These are phyloP conservation scores for Glyphotaelius pellucidus DNA, from an alignment of 2,888 invertebrate species.

Conservation along the genomic window DNA sequence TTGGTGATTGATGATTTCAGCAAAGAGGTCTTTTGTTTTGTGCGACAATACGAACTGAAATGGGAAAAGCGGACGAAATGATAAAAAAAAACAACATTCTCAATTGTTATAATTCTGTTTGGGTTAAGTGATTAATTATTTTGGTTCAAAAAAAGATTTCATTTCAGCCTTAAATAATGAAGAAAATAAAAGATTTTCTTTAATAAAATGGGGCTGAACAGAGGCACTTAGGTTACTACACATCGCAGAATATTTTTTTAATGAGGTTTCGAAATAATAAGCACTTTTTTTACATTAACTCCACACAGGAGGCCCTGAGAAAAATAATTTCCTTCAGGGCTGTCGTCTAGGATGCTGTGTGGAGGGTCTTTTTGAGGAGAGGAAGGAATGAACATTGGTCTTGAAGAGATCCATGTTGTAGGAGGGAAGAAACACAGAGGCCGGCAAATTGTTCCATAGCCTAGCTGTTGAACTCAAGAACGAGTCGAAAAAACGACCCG, in stretches of 20 bases:
- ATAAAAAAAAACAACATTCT: background rate
- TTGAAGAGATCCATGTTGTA: too few species aligned
- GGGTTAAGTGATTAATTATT: background rate
- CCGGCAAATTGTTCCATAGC: too few species aligned
- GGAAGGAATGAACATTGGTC: too few species aligned
- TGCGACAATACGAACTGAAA: slow-evolving; percentile 2
- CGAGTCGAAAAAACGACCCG: too few species aligned
- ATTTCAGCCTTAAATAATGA: background rate
- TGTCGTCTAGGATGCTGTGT: too few species aligned
- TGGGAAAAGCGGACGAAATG: slow-evolving; percentile 1
- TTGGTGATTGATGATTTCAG: slow-evolving; percentile 60
- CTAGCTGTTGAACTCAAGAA: too few species aligned
- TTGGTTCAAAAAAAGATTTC: background rate
- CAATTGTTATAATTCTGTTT: background rate
- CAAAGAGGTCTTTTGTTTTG: slow-evolving; percentile 51
- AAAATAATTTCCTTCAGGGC: too few species aligned
- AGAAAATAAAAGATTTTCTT: background rate
- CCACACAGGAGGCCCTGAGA: too few species aligned
- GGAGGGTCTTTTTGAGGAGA: too few species aligned
- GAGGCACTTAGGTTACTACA: background rate
- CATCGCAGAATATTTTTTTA: background rate
- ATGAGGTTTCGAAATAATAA: background rate
- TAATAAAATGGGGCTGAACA: background rate
- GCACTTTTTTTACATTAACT: too few species aligned
- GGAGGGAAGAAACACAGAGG: too few species aligned